Conservation (phyloP, 2,888 invertebrate genomes). For the Synergus umbraculus region DNA sequence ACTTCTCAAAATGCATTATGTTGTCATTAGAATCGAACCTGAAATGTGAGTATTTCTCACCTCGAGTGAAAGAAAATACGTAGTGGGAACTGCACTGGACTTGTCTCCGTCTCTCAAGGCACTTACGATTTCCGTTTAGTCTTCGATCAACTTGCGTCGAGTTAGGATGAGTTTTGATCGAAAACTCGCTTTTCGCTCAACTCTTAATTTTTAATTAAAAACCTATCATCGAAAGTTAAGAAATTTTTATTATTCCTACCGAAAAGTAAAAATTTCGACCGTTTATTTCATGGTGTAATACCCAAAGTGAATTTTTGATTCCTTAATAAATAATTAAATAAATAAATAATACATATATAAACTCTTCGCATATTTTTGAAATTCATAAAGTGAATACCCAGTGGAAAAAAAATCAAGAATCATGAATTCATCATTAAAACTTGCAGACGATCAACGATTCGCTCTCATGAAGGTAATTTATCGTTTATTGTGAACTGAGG, state of each 20-base stretch:
- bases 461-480: conserved; percentile 85
- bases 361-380: not conserved
- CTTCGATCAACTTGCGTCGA: conserved; percentile 48
- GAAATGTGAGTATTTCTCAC: conserved; percentile 13
- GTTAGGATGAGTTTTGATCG: conserved; percentile 34
- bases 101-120: conserved; percentile 12
- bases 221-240: not conserved
- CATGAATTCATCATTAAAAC: conserved; percentile 76
- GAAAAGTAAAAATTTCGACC: not conserved
- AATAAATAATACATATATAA: not conserved
- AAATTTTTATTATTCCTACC: not conserved
- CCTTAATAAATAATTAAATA: not conserved
- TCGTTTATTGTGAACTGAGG: not conserved
- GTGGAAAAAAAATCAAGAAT: not conserved
- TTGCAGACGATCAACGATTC: conserved; percentile 87
- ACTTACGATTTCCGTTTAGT: conserved; percentile 50
- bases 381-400: not conserved
- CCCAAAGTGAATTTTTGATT: not conserved
- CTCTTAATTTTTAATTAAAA: not conserved
- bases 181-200: not conserved
- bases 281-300: not conserved
- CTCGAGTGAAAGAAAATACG: conserved; percentile 22
- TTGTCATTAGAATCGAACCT: not conserved
- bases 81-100: conserved; percentile 28
- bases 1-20: not conserved